A percentile compares a stretch with the other conserved stretches of the same genome.
Conservation (phyloP, 1,140 invertebrate genomes). For the Limonius californicus region DNA sequence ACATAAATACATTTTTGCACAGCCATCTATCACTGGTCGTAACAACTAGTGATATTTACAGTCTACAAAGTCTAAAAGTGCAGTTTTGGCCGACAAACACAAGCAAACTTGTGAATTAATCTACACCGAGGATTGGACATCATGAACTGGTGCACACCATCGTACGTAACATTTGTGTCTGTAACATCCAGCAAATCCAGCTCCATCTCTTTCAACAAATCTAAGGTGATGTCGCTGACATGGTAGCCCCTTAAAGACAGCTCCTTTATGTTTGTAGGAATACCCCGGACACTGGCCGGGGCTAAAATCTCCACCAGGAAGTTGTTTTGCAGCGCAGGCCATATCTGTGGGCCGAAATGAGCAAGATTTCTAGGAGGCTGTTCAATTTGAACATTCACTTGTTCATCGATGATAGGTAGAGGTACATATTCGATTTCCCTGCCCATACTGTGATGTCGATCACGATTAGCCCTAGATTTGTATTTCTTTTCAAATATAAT, state of each 20-base stretch:
- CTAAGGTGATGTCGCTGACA: conserved; percentile 32
- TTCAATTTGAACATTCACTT: too few relatives aligned
- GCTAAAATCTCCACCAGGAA: too few relatives aligned
- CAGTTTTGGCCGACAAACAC: conserved; percentile 32
- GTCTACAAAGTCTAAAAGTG: conserved; percentile 18
- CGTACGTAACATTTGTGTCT: conserved; percentile 33
- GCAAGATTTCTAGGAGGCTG: too few relatives aligned
- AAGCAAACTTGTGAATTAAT: conserved; percentile 37
- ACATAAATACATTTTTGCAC: not conserved
- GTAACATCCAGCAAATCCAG: conserved; percentile 40
- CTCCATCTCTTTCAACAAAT: conserved; percentile 27
- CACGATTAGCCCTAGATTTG: too few relatives aligned
- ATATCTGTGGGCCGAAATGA: too few relatives aligned
- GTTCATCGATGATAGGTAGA: too few relatives aligned
- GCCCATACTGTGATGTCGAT: too few relatives aligned
- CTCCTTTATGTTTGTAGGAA: conserved; percentile 21
- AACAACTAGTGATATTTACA: too few relatives aligned
- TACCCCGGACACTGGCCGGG: too few relatives aligned
- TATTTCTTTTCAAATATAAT: too few relatives aligned
- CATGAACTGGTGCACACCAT: conserved; percentile 34
- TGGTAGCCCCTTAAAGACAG: conserved; percentile 37
- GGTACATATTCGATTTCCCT: too few relatives aligned
- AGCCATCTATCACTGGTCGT: not conserved
- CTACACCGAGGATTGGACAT: conserved; percentile 38
- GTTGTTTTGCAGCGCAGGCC: too few relatives aligned